Evolutionary conservation across 2,113 vertebrate genomes (phyloP).

Genomic region (Semnornis frantzii): DNA sequence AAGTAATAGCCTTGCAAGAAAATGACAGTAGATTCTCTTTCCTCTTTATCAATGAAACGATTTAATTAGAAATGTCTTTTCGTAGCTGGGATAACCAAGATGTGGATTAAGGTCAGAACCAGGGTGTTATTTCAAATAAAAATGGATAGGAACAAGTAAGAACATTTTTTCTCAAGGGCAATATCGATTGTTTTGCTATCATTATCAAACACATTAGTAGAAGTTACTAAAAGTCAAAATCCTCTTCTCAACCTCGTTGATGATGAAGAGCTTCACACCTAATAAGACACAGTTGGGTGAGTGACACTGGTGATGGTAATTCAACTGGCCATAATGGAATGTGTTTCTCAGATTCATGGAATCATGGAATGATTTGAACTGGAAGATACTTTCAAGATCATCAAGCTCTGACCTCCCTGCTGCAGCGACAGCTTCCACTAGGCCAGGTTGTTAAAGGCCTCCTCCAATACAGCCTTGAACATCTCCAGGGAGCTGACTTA

Average conservation of each 20-base stretch:
- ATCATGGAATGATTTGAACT: background rate
- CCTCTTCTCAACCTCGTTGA: background rate
- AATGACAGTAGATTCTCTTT: background rate
- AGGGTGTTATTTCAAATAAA: too few species aligned
- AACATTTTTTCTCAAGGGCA: too few species aligned
- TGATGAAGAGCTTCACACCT: background rate
- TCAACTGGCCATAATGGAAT: background rate
- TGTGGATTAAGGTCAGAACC: too few species aligned
- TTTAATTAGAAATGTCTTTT: constrained; percentile 3
- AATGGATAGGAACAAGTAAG: too few species aligned
- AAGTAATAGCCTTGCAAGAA: background rate
- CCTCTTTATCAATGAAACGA: background rate
- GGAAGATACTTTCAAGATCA: too few species aligned
- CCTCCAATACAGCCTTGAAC: too few species aligned
- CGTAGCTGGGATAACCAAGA: too few species aligned
- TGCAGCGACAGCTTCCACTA: too few species aligned
- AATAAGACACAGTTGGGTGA: background rate
- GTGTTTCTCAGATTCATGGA: background rate
- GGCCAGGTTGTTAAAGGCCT: too few species aligned
- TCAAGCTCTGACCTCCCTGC: too few species aligned
- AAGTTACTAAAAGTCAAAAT: background rate
- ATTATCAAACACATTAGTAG: too few species aligned
- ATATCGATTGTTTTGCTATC: too few species aligned
- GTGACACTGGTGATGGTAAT: background rate
- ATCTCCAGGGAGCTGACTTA: background rate